phyloP scores from a whole-genome alignment of 2,797 vertebrate genomes.

The Sebastiscus albofasciatus region DNA sequence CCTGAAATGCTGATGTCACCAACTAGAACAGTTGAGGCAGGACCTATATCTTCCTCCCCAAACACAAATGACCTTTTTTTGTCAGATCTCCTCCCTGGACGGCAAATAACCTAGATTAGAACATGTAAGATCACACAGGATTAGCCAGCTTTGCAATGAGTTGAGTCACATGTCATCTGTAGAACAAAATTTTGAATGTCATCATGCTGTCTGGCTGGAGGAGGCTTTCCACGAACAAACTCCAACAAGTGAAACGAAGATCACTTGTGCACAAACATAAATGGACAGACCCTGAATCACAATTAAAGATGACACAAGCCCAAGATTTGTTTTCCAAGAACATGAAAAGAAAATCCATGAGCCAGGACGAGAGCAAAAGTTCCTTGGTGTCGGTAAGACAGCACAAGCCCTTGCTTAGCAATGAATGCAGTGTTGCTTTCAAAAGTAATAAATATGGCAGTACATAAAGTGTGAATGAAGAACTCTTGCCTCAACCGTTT shows the following conservation, averaged over 20 bases:
- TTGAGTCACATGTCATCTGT: constrained; percentile 69
- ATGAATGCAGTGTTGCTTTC: constrained; percentile 67
- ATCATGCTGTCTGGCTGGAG: constrained; percentile 48
- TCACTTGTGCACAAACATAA: constrained; percentile 12
- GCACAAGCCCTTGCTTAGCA: constrained; percentile 42
- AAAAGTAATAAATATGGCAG: constrained; percentile 30
- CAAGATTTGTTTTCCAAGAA: constrained; percentile 55
- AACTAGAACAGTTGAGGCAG: not conserved
- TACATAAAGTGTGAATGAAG: constrained; percentile 27
- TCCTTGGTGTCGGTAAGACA: constrained; percentile 72
- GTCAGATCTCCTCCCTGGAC: not conserved
- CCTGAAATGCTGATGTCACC: constrained; percentile 1
- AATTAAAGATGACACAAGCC: constrained; percentile 19
- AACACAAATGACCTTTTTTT: constrained; percentile 24
- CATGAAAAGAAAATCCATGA: constrained; percentile 53
- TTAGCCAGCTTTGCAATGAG: constrained; percentile 1
- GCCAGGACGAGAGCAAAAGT: constrained; percentile 36
- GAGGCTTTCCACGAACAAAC: constrained; percentile 34
- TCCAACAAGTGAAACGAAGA: constrained; percentile 25
- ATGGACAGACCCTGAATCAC: constrained; percentile 32
- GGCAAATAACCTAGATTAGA: constrained; percentile 16
- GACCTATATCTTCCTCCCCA: constrained; percentile 1
- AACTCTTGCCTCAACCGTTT: constrained; percentile 33
- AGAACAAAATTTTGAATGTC: constrained; percentile 17
- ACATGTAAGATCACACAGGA: not conserved